Conservation (phyloP, 1,140 invertebrate species). For the fruit fly (Drosophila melanogaster) region DNA sequence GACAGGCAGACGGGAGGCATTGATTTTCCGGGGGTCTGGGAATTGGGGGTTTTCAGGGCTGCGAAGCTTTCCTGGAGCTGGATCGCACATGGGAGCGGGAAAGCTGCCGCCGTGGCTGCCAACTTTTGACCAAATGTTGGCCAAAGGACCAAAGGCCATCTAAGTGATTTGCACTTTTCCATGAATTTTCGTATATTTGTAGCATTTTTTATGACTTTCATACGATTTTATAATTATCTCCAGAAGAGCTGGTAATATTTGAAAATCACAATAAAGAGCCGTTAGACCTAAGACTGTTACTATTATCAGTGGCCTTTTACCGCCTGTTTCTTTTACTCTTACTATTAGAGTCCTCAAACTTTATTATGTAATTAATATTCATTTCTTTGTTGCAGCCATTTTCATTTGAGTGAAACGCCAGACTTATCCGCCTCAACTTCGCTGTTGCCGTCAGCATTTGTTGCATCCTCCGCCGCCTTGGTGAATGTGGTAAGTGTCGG, state of each 20-base stretch:
- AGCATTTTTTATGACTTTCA: background rate
- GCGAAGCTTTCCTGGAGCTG: slow-evolving; percentile 22
- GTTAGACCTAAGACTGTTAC: too few relatives aligned
- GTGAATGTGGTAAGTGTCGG: slow-evolving; percentile 47
- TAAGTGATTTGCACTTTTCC: slow-evolving; percentile 6
- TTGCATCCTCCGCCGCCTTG: slow-evolving; percentile 53
- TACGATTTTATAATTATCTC: too few relatives aligned
- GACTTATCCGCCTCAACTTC: slow-evolving; percentile 12
- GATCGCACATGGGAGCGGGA: slow-evolving; percentile 11
- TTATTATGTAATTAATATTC: slow-evolving; percentile 19
- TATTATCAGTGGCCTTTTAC: too few relatives aligned
- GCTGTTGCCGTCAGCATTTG: slow-evolving; percentile 20
- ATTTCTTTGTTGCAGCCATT: slow-evolving; percentile 46
- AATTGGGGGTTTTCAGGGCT: background rate
- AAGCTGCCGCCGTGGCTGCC: slow-evolving; percentile 32
- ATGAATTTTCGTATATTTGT: background rate
- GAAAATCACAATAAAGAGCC: too few relatives aligned
- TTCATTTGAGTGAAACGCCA: slow-evolving; percentile 41
- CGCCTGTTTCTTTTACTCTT: background rate
- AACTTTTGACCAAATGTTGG: background rate
- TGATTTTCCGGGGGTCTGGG: slow-evolving; percentile 46
- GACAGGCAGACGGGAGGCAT: slow-evolving; percentile 61
- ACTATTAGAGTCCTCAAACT: background rate
- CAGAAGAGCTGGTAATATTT: too few relatives aligned
- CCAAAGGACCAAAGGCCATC: background rate